phyloP scores from a whole-genome alignment of 1,140 invertebrate species.

The Drosophila melanogaster region Release_6_plus_ISO1_MT NT_033777.3:14353001-14353500 shows the following conservation, averaged over 20 bases:
- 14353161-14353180: not conserved
- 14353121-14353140: too few species aligned
- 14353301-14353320: not conserved
- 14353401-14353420: not conserved
- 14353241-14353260: not conserved
- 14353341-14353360: not conserved
- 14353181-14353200: not conserved
- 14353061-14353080: not conserved
- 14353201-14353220: not conserved
- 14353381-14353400: not conserved
- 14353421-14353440: not conserved
- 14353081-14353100: not conserved
- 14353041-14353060: not conserved
- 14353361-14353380: not conserved
- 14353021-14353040: not conserved
- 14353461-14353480: too few species aligned
- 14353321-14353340: not conserved
- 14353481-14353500: slow-evolving; percentile 41
- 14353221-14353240: not conserved
- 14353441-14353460: not conserved
- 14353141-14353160: not conserved
- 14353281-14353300: not conserved
- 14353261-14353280: not conserved
- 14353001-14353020: slow-evolving; percentile 1
- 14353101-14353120: too few species aligned